Evolutionary conservation across 2,113 vertebrate species (phyloP).

Genomic region (Dicrurus megarhynchus): DNA sequence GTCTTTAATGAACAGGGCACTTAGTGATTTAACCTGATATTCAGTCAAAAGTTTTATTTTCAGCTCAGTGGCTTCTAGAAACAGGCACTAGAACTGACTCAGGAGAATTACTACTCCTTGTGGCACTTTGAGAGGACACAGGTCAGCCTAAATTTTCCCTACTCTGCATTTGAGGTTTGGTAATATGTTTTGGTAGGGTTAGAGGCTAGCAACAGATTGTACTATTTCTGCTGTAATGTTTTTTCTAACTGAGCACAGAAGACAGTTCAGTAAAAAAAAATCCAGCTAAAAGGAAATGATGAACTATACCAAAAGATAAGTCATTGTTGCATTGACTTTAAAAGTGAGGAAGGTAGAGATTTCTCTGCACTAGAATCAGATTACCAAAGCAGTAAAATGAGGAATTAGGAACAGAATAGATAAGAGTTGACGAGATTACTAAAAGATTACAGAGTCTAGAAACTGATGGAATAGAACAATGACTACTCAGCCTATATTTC

Average conservation of each 20-base stretch:
- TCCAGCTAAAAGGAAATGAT: not conserved
- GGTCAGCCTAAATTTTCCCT: not conserved
- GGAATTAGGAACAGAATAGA: conserved; percentile 19
- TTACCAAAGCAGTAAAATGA: conserved; percentile 1
- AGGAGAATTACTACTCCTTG: not conserved
- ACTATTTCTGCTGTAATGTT: not conserved
- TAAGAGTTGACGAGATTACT: conserved; percentile 44
- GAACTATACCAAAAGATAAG: not conserved
- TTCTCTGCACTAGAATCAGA: conserved; percentile 18
- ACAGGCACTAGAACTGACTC: not conserved
- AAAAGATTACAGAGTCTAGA: conserved; percentile 31
- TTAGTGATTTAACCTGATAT: not conserved
- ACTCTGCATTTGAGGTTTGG: not conserved
- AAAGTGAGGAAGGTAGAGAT: not conserved
- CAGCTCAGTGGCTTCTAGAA: not conserved
- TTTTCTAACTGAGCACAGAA: not conserved
- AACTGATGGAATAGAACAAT: conserved; percentile 13
- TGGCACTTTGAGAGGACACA: not conserved
- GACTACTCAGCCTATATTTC: not conserved
- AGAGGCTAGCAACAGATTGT: not conserved
- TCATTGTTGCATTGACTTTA: not conserved
- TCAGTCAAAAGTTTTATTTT: not conserved
- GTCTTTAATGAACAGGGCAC: not conserved
- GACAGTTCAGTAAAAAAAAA: not conserved
- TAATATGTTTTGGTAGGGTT: not conserved